Base-by-base conservation (phyloP, 2,888 invertebrate genomes). In the Carpatolechia fugitivella region DNA sequence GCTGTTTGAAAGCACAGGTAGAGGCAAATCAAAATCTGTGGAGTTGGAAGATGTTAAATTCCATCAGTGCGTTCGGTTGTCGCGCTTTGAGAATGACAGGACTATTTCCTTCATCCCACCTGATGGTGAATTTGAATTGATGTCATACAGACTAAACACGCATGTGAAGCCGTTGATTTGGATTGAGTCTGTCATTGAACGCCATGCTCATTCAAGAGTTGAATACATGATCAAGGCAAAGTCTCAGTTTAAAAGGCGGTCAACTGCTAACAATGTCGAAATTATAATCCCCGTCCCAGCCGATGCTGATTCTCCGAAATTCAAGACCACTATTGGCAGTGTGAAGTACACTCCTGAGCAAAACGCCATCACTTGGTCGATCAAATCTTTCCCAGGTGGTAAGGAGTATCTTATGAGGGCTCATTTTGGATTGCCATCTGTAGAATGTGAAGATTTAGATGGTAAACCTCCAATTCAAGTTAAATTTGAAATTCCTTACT, bases 171-270 rank as follows among this genome's bases (percentile, higher is more conserved):
- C 99, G 0, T 84, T 99, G 60, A 98, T 99, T 75, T 99, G 99
- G 99, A 99, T 99, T 59, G 99, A 99, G 82, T 98, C 99, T 5
- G 98, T 98, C 1, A 99, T 99, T 73, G 99, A 99, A 78, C 93
- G 98, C 18, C 98, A 99, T 86, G 97, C 96, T 10, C 99, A 99
- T 82, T 98, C 98, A 56, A 92, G 99, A 61, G 98, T 99, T 8
- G 99, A 99, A 75, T 99, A 98, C 81, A 99, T 99, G 98, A 98
- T 99, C 55, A 99, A 99, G 88, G 99, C 99, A 0, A 98, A 99
- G 83, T 98, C 98, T 30, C 99, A 99, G 83, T 99, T 99, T 82
- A 99, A 99, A 78, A 92, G 99, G 33, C 93, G 99, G 48, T 99
- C 99, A 0, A 99, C 99, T 0, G 99, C 99, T 0, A 99, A 99